These are phyloP conservation scores for Danaus chrysippus DNA, from an alignment of 2,888 invertebrate species.

Conservation along the genomic window DNA sequence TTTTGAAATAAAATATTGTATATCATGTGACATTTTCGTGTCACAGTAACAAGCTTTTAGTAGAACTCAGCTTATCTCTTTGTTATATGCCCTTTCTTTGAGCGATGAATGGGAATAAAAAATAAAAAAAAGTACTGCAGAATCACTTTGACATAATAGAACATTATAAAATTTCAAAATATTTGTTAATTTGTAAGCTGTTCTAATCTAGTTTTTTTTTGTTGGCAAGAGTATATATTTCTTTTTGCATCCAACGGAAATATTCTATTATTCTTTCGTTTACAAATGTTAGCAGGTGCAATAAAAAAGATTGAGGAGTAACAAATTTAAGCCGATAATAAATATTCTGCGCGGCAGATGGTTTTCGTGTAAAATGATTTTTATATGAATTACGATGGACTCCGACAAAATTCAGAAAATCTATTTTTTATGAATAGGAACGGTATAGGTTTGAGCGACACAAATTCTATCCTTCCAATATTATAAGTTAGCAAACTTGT, in stretches of 20 bases:
- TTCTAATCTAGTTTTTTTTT: background rate
- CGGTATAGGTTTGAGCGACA: too few species aligned
- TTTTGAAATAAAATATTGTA: background rate
- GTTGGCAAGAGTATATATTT: conserved; percentile 1
- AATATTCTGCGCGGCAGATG: conserved; percentile 1
- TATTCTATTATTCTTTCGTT: background rate
- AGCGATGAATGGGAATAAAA: background rate
- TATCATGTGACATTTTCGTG: background rate
- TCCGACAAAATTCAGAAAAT: too few species aligned
- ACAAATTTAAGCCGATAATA: background rate
- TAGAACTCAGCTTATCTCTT: conserved; percentile 1
- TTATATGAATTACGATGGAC: background rate
- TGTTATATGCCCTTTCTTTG: conserved; percentile 5
- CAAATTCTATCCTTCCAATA: too few species aligned
- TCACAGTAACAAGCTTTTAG: background rate
- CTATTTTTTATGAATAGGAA: too few species aligned
- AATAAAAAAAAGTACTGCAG: background rate
- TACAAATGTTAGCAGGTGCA: conserved; percentile 6
- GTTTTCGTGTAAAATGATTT: background rate
- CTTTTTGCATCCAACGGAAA: conserved; percentile 1
- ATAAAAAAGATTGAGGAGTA: background rate
- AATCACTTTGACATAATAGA: background rate
- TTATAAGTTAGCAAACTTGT: too few species aligned
- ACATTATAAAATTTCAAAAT: background rate
- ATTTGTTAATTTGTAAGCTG: background rate